phyloP scores from a whole-genome alignment of 2,113 vertebrate genomes.

The Hippocampus guttulatus region DNA sequence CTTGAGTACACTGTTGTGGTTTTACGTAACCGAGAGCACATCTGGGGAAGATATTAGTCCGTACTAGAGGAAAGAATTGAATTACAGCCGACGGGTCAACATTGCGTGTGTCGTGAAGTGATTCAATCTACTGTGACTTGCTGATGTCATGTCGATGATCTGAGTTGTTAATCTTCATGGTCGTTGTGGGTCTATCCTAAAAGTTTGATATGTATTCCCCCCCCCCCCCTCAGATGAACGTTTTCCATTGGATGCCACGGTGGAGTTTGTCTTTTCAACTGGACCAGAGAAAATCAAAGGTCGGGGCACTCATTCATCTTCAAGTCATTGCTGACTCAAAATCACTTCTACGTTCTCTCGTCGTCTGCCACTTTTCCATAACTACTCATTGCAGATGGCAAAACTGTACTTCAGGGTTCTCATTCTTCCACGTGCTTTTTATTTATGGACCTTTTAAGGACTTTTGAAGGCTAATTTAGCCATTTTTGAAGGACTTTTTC shows the following conservation, averaged over 20 bases:
- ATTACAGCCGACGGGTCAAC: background rate
- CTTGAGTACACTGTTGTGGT: conserved; percentile 13
- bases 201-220: background rate
- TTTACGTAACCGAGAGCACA: conserved; percentile 17
- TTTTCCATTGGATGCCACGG: conserved; percentile 84
- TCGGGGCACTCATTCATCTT: conserved; percentile 33
- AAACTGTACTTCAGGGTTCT: background rate
- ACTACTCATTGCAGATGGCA: background rate
- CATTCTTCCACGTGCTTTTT: no score
- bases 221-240: conserved; percentile 72
- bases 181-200: background rate
- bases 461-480: no score
- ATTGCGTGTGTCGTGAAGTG: conserved; percentile 3
- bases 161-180: background rate
- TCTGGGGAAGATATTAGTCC: conserved; percentile 31
- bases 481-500: no score
- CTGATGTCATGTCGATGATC: no score
- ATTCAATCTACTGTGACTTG: background rate
- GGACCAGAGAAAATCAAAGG: conserved; percentile 87
- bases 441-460: no score
- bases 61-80: background rate
- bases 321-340: background rate
- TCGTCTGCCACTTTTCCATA: background rate
- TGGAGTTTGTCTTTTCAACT: conserved; percentile 88
- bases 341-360: no score